Evolutionary conservation across 2,113 vertebrate genomes (phyloP).

Genomic region (Syngnathoides biaculeatus): DNA sequence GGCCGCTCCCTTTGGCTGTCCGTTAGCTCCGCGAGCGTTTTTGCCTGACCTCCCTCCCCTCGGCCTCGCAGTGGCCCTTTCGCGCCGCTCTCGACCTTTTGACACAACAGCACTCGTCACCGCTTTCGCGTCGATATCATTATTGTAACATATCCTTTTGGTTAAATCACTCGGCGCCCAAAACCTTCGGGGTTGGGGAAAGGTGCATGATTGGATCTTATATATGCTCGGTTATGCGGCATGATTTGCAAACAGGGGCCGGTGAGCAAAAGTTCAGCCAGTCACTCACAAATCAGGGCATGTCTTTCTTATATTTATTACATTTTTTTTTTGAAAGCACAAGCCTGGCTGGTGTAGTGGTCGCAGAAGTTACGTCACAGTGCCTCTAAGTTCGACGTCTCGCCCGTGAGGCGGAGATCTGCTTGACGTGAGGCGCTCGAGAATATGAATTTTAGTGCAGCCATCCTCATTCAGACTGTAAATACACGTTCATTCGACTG

Average conservation of each 20-base stretch:
- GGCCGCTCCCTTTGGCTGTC: conserved; percentile 80
- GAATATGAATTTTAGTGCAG: conserved; percentile 59
- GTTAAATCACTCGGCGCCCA: conserved; percentile 56
- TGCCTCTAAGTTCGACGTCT: conserved; percentile 41
- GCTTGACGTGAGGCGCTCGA: conserved; percentile 59
- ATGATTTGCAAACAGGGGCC: conserved; percentile 56
- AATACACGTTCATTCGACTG: conserved; percentile 79
- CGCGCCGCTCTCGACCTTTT: conserved; percentile 78
- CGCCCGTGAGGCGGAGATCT: conserved; percentile 25
- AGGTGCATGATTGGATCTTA: conserved; percentile 65
- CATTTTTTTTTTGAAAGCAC: conserved; percentile 58
- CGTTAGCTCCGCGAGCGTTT: conserved; percentile 69
- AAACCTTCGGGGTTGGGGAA: conserved; percentile 40
- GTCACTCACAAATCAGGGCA: conserved; percentile 65
- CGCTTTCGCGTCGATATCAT: not conserved
- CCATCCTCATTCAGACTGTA: conserved; percentile 79
- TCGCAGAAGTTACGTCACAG: conserved; percentile 38
- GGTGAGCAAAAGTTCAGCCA: conserved; percentile 55
- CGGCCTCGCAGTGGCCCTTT: conserved; percentile 74
- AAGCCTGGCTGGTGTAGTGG: conserved; percentile 59
- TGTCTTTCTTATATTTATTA: conserved; percentile 22
- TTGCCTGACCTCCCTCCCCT: conserved; percentile 75
- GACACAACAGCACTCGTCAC: too few relatives aligned
- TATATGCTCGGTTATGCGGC: conserved; percentile 51
- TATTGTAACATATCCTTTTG: conserved; percentile 52